Base-by-base conservation (phyloP, 1,140 invertebrate genomes). In the Zaprionus vittiger region DNA sequence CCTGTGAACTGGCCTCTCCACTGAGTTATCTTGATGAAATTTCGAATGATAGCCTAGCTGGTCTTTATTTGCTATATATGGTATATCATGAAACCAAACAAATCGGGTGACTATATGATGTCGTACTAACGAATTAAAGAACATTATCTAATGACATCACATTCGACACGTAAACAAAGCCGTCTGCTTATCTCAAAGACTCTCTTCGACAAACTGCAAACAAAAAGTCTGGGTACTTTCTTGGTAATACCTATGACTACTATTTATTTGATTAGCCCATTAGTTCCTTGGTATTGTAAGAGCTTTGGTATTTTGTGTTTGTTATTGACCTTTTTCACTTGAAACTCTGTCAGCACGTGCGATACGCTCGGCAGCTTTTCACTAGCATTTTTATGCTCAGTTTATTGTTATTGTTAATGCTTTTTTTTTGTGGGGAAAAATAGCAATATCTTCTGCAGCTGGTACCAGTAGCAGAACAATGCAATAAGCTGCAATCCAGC, bases 301-400 rank as follows among this genome's bases (percentile, higher is more conserved):
- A 57, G n/a, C 37, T 59, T 61, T 62, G 65, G 65, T 34, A 74
- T 74, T 34, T 49, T 47, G 12, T 80, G 47, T 52, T 52, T 24
- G 20, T 5, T 52, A 52, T 70, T 87, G 83, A 87, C 83, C 77
- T 73, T 72, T 66, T 57, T 77, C 28, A 31, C 68, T 77, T 67
- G 59, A 66, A 62, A 77, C 69, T 82, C 52, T 52, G 15, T 24
- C 37, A 70, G 67, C 49, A 80, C 77, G 77, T 71, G 64, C 60
- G 79, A 60, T 62, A 72, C 73, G 77, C 79, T 79, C 79, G 56
- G 61, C 49, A 64, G 75, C 26, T 69, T 76, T 73, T 66, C 64
- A 24, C 55, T 20, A 73, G 24, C 20, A 41, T 65, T 57, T 61
- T 69, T 56, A 74, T 70, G 73, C 65, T 61, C 26, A 55, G 47